Base-by-base conservation (phyloP, 2,888 invertebrate genomes). In the Chaetogeoica ovagalla region DNA sequence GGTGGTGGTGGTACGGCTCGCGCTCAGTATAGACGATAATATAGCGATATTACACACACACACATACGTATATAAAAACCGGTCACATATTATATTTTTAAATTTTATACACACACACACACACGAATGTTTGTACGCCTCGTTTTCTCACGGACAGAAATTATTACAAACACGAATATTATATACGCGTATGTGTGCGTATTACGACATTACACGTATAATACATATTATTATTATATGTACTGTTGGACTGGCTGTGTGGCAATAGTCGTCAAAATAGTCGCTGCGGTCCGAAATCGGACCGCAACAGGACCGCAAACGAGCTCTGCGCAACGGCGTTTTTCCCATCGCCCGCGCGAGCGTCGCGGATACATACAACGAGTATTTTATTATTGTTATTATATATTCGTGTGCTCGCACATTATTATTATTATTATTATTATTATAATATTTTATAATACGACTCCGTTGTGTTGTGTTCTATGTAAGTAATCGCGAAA, bases 131-230 rank as follows among this genome's bases (percentile, higher is more conserved):
- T n/a, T 9, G 39, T 70, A 79, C 79, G 79, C 70, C 63, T 71
- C 21, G 79, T 71, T 71, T 79, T 79, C 79, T 79, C 79, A 79
- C 79, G 79, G 30, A 79, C 15, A 71, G 71, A 79, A 79, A 79
- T 71, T 79, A 79, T 9, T 43, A 43, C 9, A 9, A 43, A 7
- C 63, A 13, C 48, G 48, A 9, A 11, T 23, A 43, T 30, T 66
- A 1, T 21, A 21, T 15, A 60, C 5, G 19, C n/a, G 57, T 57
- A 8, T 23, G 23, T 60, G 6, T 9, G 65, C 17, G 9, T 68
- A 68, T 66, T 75, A 75, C 65, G 62, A 66, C 43, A 66, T 66
- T 66, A 74, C 39, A 52, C 57, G 21, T 37, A 8, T 30, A 30
- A 30, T 30, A 30, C 30, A 4, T 30, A 30, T 30, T 30, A 30